Base-by-base conservation (phyloP, 2,113 vertebrate genomes). In the Onychostoma macrolepis region DNA sequence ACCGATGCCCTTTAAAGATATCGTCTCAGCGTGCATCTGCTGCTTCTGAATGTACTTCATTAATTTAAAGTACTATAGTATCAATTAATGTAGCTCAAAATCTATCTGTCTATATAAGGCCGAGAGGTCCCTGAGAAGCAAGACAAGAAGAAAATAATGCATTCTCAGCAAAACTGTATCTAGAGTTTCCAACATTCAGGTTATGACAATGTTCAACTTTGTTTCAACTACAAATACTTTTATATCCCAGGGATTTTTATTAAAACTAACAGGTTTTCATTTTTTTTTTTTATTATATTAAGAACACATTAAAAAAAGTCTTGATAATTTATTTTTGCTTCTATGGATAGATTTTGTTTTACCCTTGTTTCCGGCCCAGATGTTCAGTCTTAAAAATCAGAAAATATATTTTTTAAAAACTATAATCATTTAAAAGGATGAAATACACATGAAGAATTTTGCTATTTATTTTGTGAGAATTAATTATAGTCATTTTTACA, bases 1-100 rank as follows among this genome's bases (percentile, higher is more conserved):
- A 38, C 33, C 17, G 19, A 82, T 72, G 65, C 33, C 77, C 67
- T 87, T 85, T 69, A 82, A 85, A 84, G 8, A 15, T 48, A 80
- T 6, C 6, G 17, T 38, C 50, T 38, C 50, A 33, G 45, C 10
- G 19, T 19, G 50, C 80, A 78, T 69, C 65, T 50, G 83, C 65
- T 88, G 50, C 58, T 71, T 65, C 21, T 26, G 13, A 8, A 75
- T 75, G 30, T 48, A 28, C 61, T 58, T 58, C 69, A 43, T 81
- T 53, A 41, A 67, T 76, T 43, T 10, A 12, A 45, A 75, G 38
- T 33, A 43, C 65, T 74, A 61, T 50, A 33, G 50, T 19, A 36
- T 53, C 50, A 9, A 50, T n/a, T n/a, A 61, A 6, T 10, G 24
- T 17, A 41, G 74, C n/a, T 26, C 11, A 36, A 58, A 72, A 80